Base-by-base conservation (phyloP, 37 sponge, comb jelly and placozoan genomes). In the Bolinopsis microptera region DNA sequence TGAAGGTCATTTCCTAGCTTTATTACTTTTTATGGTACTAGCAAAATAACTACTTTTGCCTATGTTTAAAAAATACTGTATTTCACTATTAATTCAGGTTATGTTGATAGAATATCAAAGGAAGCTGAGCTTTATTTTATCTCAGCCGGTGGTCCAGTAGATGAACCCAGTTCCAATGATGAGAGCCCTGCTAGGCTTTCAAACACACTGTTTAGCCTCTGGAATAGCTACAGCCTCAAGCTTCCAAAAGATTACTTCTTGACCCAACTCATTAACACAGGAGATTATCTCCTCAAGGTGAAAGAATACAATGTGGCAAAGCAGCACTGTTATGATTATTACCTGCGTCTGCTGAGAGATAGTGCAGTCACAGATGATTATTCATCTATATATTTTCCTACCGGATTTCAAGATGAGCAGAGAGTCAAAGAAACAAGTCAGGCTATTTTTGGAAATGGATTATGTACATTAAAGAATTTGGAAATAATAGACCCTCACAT, bases 371-470 rank as follows among this genome's bases (percentile, higher is more conserved):
- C 61, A 28, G 90, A 86, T 39, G 61, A 86, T 25, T 86, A 86
- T 41, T 39, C 90, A 39, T 9, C 41, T n/a, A 40, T 86, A 3
- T 40, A 86, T 27, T 86, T 86, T 38, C 90, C 90, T 30, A 18
- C 1, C 24, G 90, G 90, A 18, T 86, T 86, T 26, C 9, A 28
- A 2, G 61, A 86, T 23, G 9, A 35, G 3, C 38, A 39, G 39
- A 41, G 61, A 26, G 90, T 86, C 0, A 41, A 39, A 86, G 90
- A 86, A 41, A 86, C 61, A 0, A 36, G 90, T 27, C 90, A 86
- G 90, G 90, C 90, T 18, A 86, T 86, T 5, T 86, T 41, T 40
- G 90, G 90, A 28, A 86, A 86, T 86, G 90, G 90, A 3, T 86
- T 86, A 27, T 86, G 90, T 40, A 28, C 48, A n/a, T 38, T 86